phyloP scores from a whole-genome alignment of 2,888 invertebrate genomes.

The Caenorhabditis sp. region DNA sequence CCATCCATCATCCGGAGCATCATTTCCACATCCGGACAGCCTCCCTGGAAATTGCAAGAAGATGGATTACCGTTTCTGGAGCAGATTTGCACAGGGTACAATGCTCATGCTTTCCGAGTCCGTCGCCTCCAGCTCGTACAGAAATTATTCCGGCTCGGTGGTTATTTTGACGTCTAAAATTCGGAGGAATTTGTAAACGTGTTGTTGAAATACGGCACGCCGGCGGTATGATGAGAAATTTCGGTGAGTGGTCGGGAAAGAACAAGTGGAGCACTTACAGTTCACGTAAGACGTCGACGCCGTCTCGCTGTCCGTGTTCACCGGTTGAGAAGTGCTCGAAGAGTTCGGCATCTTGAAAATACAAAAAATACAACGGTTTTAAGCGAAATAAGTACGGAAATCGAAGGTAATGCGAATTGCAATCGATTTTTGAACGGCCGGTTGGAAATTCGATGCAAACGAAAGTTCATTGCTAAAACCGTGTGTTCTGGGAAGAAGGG shows the following conservation, averaged over 20 bases:
- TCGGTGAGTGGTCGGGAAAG: no score
- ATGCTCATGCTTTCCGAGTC: slow-evolving; percentile 80
- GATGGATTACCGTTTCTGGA: no score
- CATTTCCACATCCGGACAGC: slow-evolving; percentile 92
- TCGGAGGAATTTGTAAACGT: not conserved
- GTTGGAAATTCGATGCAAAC: no score
- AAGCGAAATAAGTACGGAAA: not conserved
- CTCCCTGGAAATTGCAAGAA: slow-evolving; percentile 84
- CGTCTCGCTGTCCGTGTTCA: slow-evolving; percentile 67
- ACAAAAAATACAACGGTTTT: no score
- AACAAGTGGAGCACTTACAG: no score
- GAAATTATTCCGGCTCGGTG: slow-evolving; percentile 80
- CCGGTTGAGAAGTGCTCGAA: slow-evolving; percentile 48
- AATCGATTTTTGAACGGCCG: no score
- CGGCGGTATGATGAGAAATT: slow-evolving; percentile 1
- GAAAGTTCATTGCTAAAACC: no score
- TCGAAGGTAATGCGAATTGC: no score
- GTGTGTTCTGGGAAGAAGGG: no score
- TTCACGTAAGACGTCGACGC: slow-evolving; percentile 73
- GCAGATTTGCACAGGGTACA: slow-evolving; percentile 82
- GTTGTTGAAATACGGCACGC: not conserved
- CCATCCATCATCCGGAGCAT: slow-evolving; percentile 94
- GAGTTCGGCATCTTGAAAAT: slow-evolving; percentile 53
- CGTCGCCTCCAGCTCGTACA: slow-evolving; percentile 80
- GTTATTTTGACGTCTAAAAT: slow-evolving; percentile 75